A percentile compares a stretch with the other conserved stretches of the same genome.
Evolutionary conservation across 1,140 invertebrate genomes (phyloP).

Genomic region (Calliphora vicina): DNA sequence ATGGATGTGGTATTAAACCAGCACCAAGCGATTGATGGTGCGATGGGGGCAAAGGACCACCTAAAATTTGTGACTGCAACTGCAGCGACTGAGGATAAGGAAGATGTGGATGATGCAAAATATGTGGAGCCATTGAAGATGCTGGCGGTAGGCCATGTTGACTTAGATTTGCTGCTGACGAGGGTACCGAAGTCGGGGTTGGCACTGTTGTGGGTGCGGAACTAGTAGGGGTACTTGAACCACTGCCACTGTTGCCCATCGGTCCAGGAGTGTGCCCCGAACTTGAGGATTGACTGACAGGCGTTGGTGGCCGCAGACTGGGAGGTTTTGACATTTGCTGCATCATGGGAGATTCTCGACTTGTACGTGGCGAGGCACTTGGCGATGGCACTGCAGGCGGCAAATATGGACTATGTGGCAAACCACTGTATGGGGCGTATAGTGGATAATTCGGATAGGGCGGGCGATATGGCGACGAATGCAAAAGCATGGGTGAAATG

Average conservation of each 20-base stretch:
- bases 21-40: slow-evolving; percentile 25
- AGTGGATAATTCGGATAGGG: slow-evolving; percentile 71
- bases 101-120: slow-evolving; percentile 39
- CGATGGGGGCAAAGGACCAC: not conserved
- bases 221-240: slow-evolving; percentile 4
- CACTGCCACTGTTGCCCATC: slow-evolving; percentile 39
- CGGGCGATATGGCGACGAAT: slow-evolving; percentile 70
- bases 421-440: slow-evolving; percentile 76
- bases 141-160: not conserved
- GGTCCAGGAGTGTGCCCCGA: not conserved
- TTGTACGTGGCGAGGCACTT: slow-evolving; percentile 71
- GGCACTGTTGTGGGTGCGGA: slow-evolving; percentile 4
- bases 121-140: slow-evolving; percentile 22
- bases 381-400: slow-evolving; percentile 69
- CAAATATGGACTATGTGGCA: slow-evolving; percentile 70
- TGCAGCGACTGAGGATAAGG: slow-evolving; percentile 37
- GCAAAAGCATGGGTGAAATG: slow-evolving; percentile 66
- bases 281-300: slow-evolving; percentile 44
- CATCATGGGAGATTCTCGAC: slow-evolving; percentile 65
- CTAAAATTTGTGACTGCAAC: slow-evolving; percentile 21
- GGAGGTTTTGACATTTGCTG: slow-evolving; percentile 37
- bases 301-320: slow-evolving; percentile 51
- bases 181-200: not conserved
- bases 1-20: slow-evolving; percentile 5
- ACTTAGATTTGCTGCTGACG: slow-evolving; percentile 5